Evolutionary conservation across 1,140 invertebrate genomes (phyloP).

Genomic region (Drosophila bocqueti): DNA sequence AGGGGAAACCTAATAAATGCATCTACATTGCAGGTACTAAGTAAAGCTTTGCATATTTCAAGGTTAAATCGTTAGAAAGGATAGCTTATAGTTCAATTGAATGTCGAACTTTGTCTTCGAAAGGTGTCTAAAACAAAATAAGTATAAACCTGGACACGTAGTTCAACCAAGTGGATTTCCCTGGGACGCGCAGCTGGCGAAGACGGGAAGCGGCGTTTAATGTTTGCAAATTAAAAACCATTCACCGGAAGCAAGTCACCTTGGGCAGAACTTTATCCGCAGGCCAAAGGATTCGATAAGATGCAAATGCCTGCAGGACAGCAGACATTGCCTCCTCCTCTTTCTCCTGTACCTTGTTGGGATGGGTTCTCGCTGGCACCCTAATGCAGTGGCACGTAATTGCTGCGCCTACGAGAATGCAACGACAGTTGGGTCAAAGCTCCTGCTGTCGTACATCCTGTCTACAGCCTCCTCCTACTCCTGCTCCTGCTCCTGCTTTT

Average conservation of each 20-base stretch:
- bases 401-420: constrained; percentile 73
- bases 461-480: background rate
- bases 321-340: constrained; percentile 6
- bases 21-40: background rate
- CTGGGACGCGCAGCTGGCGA: background rate
- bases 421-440: constrained; percentile 18
- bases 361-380: background rate
- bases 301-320: constrained; percentile 79
- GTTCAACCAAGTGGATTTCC: constrained; percentile 15
- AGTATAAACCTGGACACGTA: background rate
- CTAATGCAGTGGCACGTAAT: constrained; percentile 70
- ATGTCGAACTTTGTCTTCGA: background rate
- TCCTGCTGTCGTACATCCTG: constrained; percentile 16
- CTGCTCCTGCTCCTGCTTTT: background rate
- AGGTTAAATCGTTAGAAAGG: background rate
- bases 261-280: constrained; percentile 38
- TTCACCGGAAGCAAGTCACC: constrained; percentile 25
- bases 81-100: background rate
- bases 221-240: constrained; percentile 49
- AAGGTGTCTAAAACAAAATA: background rate
- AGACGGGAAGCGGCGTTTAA: constrained; percentile 32
- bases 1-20: constrained; percentile 15
- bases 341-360: background rate
- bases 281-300: constrained; percentile 52
- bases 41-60: background rate